Evolutionary conservation across 1,140 invertebrate genomes (phyloP).

Genomic region (Drosophila pallidifrons): DNA sequence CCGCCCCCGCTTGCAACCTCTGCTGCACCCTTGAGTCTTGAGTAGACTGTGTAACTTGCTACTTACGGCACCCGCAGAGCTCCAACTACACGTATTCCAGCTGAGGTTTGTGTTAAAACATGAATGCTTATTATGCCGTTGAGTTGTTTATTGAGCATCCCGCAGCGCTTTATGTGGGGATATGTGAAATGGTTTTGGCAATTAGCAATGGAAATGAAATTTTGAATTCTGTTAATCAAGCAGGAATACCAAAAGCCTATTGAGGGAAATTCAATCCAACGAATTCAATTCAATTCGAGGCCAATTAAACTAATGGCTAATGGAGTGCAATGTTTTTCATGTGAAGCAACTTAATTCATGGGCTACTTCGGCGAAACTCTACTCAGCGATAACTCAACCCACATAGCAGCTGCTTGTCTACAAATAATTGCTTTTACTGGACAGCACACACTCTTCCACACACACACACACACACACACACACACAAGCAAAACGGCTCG

Average conservation of each 20-base stretch:
- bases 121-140: slow-evolving; percentile 18
- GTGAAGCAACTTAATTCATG: slow-evolving; percentile 5
- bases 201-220: slow-evolving; percentile 17
- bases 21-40: slow-evolving; percentile 7
- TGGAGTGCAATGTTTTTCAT: slow-evolving; percentile 11
- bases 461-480: background rate
- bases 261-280: background rate
- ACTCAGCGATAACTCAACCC: slow-evolving; percentile 4
- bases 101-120: background rate
- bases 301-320: slow-evolving; percentile 49
- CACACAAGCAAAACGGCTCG: slow-evolving; percentile 2
- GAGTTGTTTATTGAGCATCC: slow-evolving; percentile 11
- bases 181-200: background rate
- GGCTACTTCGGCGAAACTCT: background rate
- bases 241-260: slow-evolving; percentile 20
- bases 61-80: slow-evolving; percentile 13
- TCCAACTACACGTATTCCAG: background rate
- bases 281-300: slow-evolving; percentile 17
- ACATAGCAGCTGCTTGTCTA: slow-evolving; percentile 10
- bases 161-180: background rate
- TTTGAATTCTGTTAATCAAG: slow-evolving; percentile 22
- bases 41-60: slow-evolving; percentile 17
- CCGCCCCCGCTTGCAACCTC: background rate
- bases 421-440: slow-evolving; percentile 48
- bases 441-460: slow-evolving; percentile 3